phyloP scores from a whole-genome alignment of 2,888 invertebrate genomes.

The Agrotis segetum region DNA sequence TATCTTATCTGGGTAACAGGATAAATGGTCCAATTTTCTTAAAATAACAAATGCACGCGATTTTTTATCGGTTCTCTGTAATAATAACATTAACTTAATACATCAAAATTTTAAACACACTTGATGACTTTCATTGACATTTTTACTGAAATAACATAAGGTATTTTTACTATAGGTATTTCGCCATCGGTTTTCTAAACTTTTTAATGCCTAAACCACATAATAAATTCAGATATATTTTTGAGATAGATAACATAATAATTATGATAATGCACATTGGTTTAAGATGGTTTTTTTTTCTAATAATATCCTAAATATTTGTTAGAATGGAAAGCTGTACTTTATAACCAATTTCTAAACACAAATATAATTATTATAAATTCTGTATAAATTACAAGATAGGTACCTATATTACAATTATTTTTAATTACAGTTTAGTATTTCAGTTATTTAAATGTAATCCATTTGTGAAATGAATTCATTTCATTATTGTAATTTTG shows the following conservation, averaged over 20 bases:
- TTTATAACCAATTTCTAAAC: not conserved
- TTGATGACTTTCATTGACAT: not conserved
- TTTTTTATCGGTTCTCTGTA: not conserved
- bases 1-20: not conserved
- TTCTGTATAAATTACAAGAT: not conserved
- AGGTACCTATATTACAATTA: too few relatives aligned
- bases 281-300: not conserved
- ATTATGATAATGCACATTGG: not conserved
- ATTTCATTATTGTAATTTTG: constrained; percentile 4
- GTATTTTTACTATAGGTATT: not conserved
- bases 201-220: not conserved
- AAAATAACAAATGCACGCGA: not conserved
- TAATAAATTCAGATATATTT: constrained; percentile 26
- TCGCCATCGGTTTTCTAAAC: constrained; percentile 13
- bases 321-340: not conserved
- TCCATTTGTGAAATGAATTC: constrained; percentile 30
- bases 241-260: constrained; percentile 8
- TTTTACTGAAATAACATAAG: not conserved
- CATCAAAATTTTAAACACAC: not conserved
- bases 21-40: constrained; percentile 16
- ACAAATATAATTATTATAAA: not conserved
- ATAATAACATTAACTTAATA: not conserved
- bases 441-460: constrained; percentile 24
- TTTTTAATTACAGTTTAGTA: not conserved
- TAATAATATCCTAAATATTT: constrained; percentile 23